Conservation (phyloP, 2,113 vertebrate species). For the Vicugna pacos region DNA sequence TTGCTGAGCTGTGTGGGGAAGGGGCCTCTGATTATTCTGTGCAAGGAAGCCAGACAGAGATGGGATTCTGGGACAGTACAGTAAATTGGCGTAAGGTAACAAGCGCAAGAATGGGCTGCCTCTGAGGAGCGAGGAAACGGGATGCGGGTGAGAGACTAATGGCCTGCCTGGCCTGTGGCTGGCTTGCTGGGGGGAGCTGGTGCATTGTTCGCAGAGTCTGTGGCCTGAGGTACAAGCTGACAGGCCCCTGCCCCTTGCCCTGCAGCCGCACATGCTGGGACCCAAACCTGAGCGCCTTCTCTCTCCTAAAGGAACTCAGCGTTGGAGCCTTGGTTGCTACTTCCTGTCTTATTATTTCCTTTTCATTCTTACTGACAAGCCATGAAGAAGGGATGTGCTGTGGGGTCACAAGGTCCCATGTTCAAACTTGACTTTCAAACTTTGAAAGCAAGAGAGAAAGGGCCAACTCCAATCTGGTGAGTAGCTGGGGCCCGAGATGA, state of each 20-base stretch:
- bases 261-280: not conserved
- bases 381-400: not conserved
- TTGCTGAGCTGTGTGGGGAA: not conserved
- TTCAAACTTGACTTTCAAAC: not conserved
- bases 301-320: not conserved
- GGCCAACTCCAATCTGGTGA: not conserved
- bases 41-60: not conserved
- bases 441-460: not conserved
- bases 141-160: not conserved
- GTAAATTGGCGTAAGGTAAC: not conserved
- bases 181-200: not conserved
- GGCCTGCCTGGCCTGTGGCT: not conserved
- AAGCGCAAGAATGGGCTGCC: not conserved
- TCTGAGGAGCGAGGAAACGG: rapidly evolving
- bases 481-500: not conserved
- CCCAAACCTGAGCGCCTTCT: not conserved
- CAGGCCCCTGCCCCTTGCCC: not conserved
- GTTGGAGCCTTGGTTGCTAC: not conserved
- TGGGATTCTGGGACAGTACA: not conserved
- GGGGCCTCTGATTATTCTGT: not conserved
- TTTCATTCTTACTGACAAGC: not conserved
- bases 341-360: not conserved
- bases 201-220: not conserved
- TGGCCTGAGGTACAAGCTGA: not conserved
- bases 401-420: not conserved